Evolutionary conservation across 2,113 vertebrate genomes (phyloP), one percentile per base, ranked within the genome.

Genomic region (Muscicapa adusta): DNA sequence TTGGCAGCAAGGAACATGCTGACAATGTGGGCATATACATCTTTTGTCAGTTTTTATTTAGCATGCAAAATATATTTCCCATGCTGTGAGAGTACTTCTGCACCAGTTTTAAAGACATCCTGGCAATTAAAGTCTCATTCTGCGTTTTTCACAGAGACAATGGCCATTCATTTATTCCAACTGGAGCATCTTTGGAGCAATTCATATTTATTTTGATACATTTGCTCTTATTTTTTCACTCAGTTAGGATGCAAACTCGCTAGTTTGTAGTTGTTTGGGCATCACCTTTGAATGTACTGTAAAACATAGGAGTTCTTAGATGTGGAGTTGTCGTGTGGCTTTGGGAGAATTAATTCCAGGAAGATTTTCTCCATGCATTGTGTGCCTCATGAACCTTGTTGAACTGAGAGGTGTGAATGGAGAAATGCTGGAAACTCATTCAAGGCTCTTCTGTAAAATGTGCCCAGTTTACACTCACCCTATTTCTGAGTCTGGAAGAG

Each of bases 11-110:
- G 33, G 56, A 91, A 7, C 54, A 28, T 4, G 8, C 82, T 90
- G 94, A 85, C 85, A 89, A 51, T 85, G 74, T 80, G 75, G 85
- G 43, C 51, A 54, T 77, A 58, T 61, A 85, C 60, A 60, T 78
- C 29, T 85, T 89, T 88, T 96, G 86, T 82, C 86, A 83, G 67
- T 38, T 93, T 87, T 94, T 89, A 85, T 95, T 96, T 88, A 88
- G 62, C 84, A 79, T 70, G 71, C 60, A 88, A 63, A 92, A 85
- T 75, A 66, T 54, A 93, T 96, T 89, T 96, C n/a, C 42, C 23
- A 8, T 85, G 50, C 71, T 85, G n/a, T 50, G 50, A 54, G 20
- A 53, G 23, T 75, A 26, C 20, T 92, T 92, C 62, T 91, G 85
- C 71, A 82, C 11, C 58, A 70, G 6, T 66, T 82, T 87, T 48